Base-by-base conservation (phyloP, 2,888 invertebrate species). In the Serripes groenlandicus region DNA sequence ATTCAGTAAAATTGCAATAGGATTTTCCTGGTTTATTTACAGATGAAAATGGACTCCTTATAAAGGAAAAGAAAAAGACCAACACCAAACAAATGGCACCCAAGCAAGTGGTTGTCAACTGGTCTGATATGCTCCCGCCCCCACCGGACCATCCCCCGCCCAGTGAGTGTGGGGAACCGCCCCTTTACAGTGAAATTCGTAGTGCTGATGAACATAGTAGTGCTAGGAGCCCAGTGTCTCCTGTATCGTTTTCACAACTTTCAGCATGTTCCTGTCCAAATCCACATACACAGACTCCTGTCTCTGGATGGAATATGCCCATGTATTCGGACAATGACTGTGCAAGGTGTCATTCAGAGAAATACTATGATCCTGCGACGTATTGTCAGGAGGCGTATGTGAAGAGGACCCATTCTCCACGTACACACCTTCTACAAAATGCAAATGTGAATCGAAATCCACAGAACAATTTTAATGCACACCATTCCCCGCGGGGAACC, bases 91-190 rank as follows among this genome's bases (percentile, higher is more conserved):
- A 68, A 21, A 87, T 89, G 69, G 78, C 83, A 49, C 83, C 81
- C 30, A 90, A 89, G 35, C 94, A 93, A 85, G 93, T 92, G 76
- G 91, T 92, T 49, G 89, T 92, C n/a, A 93, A 93, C 85, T 93
- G 93, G 86, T 92, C 93, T 23, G 94, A 94, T 88, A 91, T 95
- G 82, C 91, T 95, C 7, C 95, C 95, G 26, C 95, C 95, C 26
- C 95, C 95, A 3, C 95, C 95, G 1, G 94, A 94, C 70, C 94
- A 95, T 83, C 95, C 95, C 15, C 95, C 95, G 11, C 93, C 94
- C 4, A 94, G 92, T 84, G 93, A 93, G 74, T 89, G 92, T 71
- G 92, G 93, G 7, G 85, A 85, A 15, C 86, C 83, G 21, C 77
- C 88, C 35, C 70, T 86, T 42, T 89, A 89, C 75, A 81, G 81